phyloP scores from a whole-genome alignment of 2,113 vertebrate species.

The Phoenicopterus ruber region DNA sequence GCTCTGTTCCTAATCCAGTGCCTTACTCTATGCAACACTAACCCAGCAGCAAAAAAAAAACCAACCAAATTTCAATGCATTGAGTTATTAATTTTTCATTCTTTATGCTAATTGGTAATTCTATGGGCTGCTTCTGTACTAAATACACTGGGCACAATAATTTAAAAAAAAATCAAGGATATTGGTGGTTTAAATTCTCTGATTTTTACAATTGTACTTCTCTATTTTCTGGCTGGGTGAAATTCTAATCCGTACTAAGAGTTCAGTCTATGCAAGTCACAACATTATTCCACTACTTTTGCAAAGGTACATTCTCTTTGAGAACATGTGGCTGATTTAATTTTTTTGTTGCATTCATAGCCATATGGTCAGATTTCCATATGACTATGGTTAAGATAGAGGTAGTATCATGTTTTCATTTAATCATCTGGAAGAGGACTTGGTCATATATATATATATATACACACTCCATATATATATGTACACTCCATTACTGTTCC shows the following conservation, averaged over 20 bases:
- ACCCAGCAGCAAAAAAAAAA: conserved; percentile 38
- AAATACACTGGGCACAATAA: conserved; percentile 49
- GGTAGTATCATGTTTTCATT: neutral
- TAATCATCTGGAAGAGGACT: neutral
- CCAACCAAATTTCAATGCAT: conserved; percentile 35
- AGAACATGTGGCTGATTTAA: neutral
- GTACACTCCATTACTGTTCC: neutral
- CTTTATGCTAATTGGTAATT: conserved; percentile 58
- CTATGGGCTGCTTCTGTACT: conserved; percentile 68
- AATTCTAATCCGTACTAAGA: conserved; percentile 60
- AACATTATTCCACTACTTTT: conserved; percentile 3
- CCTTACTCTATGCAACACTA: conserved; percentile 73
- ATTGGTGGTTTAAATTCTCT: conserved; percentile 51
- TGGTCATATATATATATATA: neutral
- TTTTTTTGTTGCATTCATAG: neutral
- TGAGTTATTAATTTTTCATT: conserved; percentile 61
- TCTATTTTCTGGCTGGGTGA: conserved; percentile 28
- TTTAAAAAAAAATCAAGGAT: conserved; percentile 50
- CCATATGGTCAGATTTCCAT: neutral
- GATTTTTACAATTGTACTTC: conserved; percentile 42
- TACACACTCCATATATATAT: neutral
- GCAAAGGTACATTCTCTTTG: accelerated
- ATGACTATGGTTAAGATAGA: neutral
- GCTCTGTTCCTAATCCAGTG: conserved; percentile 70
- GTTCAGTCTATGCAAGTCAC: conserved; percentile 72